Evolutionary conservation across 2,113 vertebrate species (phyloP), one percentile per base, ranked within the genome.

Genomic region (Neotragus pygmaeus): DNA sequence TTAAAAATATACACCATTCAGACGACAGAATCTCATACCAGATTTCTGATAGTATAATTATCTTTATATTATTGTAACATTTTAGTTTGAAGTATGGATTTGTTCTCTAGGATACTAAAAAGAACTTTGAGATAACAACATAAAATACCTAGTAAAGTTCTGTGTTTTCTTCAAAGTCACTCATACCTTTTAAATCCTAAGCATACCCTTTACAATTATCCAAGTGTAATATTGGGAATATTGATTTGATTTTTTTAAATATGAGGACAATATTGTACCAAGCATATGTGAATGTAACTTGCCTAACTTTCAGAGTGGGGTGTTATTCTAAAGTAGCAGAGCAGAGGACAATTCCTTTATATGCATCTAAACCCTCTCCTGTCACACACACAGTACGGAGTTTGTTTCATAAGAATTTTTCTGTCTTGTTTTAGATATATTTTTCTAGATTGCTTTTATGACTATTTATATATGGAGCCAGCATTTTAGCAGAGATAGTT

Each of bases 1-100:
- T 96, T 96, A 98, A 97, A 98, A 97, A 95, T 87, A 85, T 60
- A 51, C 23, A 73, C 92, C 47, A 75, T 83, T 95, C 47, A 75
- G 36, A 86, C 12, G 82, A 97, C 33, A 91, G 49, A 80, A 95
- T 95, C 95, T 96, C 57, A 96, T 23, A 97, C 80, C 23, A 91
- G 81, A 94, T 96, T 96, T 95, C 75, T 86, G 49, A 93, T 73
- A 82, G 55, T 60, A 78, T 94, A 94, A 94, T 97, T 88, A 88
- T 96, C 81, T 80, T 93, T 92, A 91, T 87, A 45, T 90, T 49
- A 86, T 58, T 94, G 7, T 92, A 88, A 55, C 43, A 60, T 62
- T 88, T 92, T 78, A 66, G 16, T 30, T 23, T 92, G 78, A 83
- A 88, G 85, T 84, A 47, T 58, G 36, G 39, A 77, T 95, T 88